Base-by-base conservation (phyloP, 2,113 vertebrate genomes). In the Anser cygnoides region DNA sequence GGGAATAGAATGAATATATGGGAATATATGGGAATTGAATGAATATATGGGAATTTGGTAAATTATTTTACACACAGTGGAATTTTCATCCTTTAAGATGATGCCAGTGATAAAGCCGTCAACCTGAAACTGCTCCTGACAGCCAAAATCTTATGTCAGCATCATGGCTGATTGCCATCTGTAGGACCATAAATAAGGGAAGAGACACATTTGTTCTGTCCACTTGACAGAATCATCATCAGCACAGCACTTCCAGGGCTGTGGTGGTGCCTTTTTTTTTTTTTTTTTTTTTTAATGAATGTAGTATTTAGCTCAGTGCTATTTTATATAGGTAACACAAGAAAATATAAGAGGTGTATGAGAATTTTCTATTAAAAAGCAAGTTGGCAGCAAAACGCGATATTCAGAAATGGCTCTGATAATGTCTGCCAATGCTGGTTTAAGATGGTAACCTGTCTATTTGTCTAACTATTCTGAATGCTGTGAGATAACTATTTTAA, bases 81-180 rank as follows among this genome's bases (percentile, higher is more conserved):
- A 91, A 89, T 82, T 82, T 84, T 89, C 77, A 84, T 87, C 74
- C 85, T 92, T 88, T 95, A 93, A 88, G 75, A 90, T 1, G 16
- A 78, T 91, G 66, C 63, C 92, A 89, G 43, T 87, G 85, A 92
- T 84, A 96, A 96, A 95, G 73, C 49, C 84, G 70, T 92, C 83
- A 96, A 93, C 70, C 61, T 92, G 68, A 91, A 94, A 92, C 50
- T 87, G 41, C 37, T 87, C n/a, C 84, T 89, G 80, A 80, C 77
- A 87, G 28, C 62, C 93, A 91, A 93, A 89, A 91, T 89, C 90
- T 90, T 92, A 2, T 68, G 78, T 89, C 84, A 94, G 92, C 89
- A 94, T 15, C 26, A 3, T 58, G 71, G 58, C 74, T 74, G 21
- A 35, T 33, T 79, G 84, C 73, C 77, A 92, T 73, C 68, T 61